Evolutionary conservation across 2,113 vertebrate genomes (phyloP).

Genomic region (Maccullochella peelii): DNA sequence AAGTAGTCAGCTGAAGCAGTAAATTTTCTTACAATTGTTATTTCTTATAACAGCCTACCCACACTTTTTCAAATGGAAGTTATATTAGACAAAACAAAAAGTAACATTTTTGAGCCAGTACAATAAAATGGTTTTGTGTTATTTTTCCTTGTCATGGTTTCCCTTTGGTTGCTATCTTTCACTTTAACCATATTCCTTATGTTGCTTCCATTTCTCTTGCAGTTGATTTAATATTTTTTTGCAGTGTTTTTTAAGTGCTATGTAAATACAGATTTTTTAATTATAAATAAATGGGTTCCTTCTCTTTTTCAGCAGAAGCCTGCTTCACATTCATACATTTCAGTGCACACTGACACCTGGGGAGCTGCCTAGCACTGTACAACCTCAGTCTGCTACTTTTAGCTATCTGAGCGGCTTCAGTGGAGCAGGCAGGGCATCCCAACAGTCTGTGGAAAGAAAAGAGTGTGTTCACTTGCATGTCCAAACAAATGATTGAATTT

Average conservation of each 20-base stretch:
- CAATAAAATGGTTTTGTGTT: background rate
- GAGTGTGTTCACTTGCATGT: background rate
- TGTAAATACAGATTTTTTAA: background rate
- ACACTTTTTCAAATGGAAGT: background rate
- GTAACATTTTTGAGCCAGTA: background rate
- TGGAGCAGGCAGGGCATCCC: background rate
- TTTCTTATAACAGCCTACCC: background rate
- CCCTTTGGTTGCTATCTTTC: background rate
- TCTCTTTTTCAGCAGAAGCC: background rate
- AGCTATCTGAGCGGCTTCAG: constrained; percentile 9
- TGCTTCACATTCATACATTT: constrained; percentile 18
- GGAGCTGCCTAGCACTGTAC: background rate
- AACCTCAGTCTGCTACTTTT: constrained; percentile 22
- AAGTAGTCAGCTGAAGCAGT: no score
- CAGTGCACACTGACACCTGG: constrained; percentile 14
- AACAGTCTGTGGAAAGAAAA: background rate
- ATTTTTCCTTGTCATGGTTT: background rate
- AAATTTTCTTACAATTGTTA: background rate
- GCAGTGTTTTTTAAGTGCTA: background rate
- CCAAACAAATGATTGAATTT: constrained; percentile 6
- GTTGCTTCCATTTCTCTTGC: background rate
- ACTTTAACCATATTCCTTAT: background rate
- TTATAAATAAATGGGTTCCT: background rate
- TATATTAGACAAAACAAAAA: background rate
- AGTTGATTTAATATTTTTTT: background rate